Percentiles rank a stretch among this genome's conserved stretches.
phyloP scores from a whole-genome alignment of 1,140 invertebrate genomes.

The Achatina immaculata region DNA sequence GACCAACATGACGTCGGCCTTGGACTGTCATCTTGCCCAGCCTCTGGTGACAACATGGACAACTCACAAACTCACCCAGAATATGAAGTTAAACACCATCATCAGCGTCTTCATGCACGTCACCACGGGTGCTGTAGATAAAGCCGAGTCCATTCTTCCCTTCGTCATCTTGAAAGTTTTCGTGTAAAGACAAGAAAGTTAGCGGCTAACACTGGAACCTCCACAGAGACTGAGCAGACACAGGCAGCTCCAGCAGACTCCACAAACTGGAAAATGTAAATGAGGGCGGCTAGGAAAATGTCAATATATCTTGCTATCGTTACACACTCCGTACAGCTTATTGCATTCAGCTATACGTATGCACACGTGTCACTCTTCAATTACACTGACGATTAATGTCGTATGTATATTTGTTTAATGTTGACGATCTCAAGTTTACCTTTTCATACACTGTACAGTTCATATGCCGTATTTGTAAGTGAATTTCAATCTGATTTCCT shows the following conservation, averaged over 20 bases:
- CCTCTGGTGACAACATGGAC: background rate
- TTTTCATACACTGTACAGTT: too few species aligned
- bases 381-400: too few species aligned
- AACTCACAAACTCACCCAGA: conserved; percentile 78
- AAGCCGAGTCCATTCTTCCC: conserved; percentile 51
- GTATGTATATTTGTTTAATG: too few species aligned
- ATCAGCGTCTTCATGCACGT: conserved; percentile 82
- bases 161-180: conserved; percentile 52
- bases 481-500: too few species aligned
- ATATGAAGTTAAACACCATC: conserved; percentile 83
- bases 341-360: too few species aligned
- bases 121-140: conserved; percentile 75
- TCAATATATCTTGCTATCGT: background rate
- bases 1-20: background rate
- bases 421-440: too few species aligned
- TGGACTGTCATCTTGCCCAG: background rate
- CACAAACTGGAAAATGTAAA: background rate
- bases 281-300: background rate
- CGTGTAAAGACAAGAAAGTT: background rate
- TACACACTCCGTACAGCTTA: background rate
- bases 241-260: background rate
- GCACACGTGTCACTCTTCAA: too few species aligned
- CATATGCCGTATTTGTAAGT: too few species aligned
- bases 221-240: background rate
- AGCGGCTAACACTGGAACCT: background rate